Evolutionary conservation across 2,797 vertebrate species (phyloP).

Genomic region (Eidolon dupreanum): DNA sequence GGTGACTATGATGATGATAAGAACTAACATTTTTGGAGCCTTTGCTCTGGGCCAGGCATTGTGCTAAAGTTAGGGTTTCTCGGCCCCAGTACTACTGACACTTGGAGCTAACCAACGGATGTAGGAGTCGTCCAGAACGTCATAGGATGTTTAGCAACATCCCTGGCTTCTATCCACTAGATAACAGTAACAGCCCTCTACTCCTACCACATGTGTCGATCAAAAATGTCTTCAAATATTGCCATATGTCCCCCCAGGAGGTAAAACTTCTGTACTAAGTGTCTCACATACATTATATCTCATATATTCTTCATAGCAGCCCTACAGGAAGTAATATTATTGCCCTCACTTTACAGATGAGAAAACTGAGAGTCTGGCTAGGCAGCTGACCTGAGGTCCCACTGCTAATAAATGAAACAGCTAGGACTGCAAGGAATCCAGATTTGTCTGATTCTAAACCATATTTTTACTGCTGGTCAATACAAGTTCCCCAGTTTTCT

Average conservation of each 20-base stretch:
- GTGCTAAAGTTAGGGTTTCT: neutral
- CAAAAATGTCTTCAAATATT: neutral
- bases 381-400: neutral
- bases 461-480: neutral
- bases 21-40: neutral
- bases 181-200: neutral
- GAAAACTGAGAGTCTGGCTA: neutral
- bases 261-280: neutral
- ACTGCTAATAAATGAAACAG: neutral
- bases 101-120: neutral
- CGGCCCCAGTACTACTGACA: neutral
- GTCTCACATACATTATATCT: neutral
- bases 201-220: neutral
- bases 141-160: neutral
- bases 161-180: neutral
- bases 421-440: neutral
- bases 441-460: neutral
- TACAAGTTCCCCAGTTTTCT: neutral
- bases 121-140: neutral
- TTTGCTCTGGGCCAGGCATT: neutral
- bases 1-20: neutral
- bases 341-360: neutral
- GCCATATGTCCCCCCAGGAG: neutral
- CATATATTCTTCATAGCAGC: neutral
- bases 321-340: neutral